Evolutionary conservation across 2,113 vertebrate species (phyloP), one percentile per base, ranked within the genome.

Genomic region (Eupsittula cactorum): DNA sequence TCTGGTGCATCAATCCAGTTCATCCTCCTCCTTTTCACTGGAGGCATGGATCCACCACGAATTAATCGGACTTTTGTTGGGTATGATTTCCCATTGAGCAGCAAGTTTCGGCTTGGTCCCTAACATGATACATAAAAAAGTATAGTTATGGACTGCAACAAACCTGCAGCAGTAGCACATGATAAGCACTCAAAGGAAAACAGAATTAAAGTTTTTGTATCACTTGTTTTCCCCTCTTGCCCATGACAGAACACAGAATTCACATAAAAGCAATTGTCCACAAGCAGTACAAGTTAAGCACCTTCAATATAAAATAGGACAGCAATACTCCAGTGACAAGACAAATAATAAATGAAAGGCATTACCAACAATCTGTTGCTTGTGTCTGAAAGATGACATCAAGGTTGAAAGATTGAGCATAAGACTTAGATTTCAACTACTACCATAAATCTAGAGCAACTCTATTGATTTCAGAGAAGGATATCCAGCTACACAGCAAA

Each of bases 61-160:
- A 97, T 99, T 98, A 96, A 98, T 97, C 98, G 98, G 96, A 96
- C 99, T 98, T 98, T 99, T 99, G 98, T 98, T 97, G 98, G 99
- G 97, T 98, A 99, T 92, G 98, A 99, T 99, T 98, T 99, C 98
- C 99, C 99, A 97, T 98, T 99, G 98, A 97, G 99, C 98, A 98
- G 98, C 93, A 97, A 96, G 97, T 98, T 99, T 99, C 98, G 99
- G 98, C 98, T 99, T 99, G 97, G 98, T 98, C 98, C 99, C 99
- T 99, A 78, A 96, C 60, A 2, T 70, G 96, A 97, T 39, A 84
- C 64, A 96, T 47, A 75, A 91, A 90, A 93, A 57, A 42, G 50
- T 50, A 79, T 74, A 94, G 75, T 97, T 86, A 97, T 0, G 17
- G 83, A 77, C 76, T 53, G 86, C 67, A 52, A 74, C 29, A 62